Base-by-base conservation (phyloP, 2,113 vertebrate genomes). In the Nothocercus nigrocapillus region DNA sequence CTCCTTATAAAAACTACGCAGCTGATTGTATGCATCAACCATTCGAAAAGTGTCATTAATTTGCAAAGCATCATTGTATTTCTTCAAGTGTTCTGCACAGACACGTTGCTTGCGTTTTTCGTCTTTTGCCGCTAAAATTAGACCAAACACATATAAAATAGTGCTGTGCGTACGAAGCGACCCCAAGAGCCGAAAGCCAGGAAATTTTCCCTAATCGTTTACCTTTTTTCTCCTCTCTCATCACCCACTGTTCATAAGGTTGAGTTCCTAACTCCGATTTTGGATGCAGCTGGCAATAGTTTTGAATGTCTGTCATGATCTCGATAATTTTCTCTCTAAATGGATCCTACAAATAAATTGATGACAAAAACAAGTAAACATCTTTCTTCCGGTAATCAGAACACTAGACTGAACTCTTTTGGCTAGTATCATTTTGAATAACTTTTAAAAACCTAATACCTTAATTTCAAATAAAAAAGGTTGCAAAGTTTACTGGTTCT, bases 1-100 rank as follows among this genome's bases (percentile, higher is more conserved):
- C 28, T 99, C 98, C 17, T 97, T 88, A 70, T 99, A 98, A 40
- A 98, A 99, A 62, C 97, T 98, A 61, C 97, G 94, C 28, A 99
- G 98, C 88, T 98, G 98, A 67, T 79, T 97, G 83, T 99, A 98
- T 0, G 99, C 98, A 83, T 99, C 99, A 9, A 98, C 90, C 98
- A 99, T 99, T 89, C 99, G 98, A 36, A 99, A 99, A 38, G 98
- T 99, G 96, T 99, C 98, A 96, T 98, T 98, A 84, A 99, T 99
- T 91, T 98, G 97, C 69, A 99, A 97, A 78, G 99, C 99, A 90
- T 99, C 99, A 10, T 98, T 99, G 96, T 99, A 99, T 90, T 98
- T 98, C 56, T 98, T 98, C 83, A 99, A 95, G 91, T 99, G 99
- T 15, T 99, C 98, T 18, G 99, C 98, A 78, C 99, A 99, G 53